These are phyloP conservation scores for Centrocercus urophasianus DNA, from an alignment of 2,113 vertebrate species.

Conservation along the genomic window DNA sequence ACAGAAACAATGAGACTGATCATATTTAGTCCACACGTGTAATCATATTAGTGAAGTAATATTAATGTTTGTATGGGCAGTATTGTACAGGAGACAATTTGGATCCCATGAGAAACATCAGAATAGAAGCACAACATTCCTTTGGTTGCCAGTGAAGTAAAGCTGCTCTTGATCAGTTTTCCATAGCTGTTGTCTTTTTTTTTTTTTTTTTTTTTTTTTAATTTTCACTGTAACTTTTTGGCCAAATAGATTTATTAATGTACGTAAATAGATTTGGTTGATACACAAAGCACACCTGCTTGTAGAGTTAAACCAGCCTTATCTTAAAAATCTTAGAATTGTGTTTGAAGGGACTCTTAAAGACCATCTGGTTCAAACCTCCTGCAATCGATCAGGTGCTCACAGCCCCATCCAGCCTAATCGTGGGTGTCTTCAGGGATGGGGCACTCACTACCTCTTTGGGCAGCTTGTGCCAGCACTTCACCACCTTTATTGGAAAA, in stretches of 20 bases:
- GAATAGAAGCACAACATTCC: slow-evolving; percentile 8
- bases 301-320: neutral
- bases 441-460: no score
- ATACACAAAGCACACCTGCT: neutral
- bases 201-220: neutral
- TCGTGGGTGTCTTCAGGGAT: no score
- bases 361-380: no score
- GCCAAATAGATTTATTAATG: neutral
- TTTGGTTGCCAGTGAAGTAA: neutral
- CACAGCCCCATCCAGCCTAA: no score
- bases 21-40: slow-evolving; percentile 9
- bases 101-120: neutral
- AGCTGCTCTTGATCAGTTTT: neutral
- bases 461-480: no score
- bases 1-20: neutral
- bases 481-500: no score
- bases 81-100: neutral
- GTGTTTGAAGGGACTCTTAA: no score
- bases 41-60: neutral
- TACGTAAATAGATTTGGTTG: neutral
- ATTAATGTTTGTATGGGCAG: neutral
- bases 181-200: neutral
- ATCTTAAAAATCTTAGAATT: neutral
- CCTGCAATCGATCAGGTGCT: no score
- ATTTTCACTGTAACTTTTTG: neutral